Percentiles rank a stretch among this genome's conserved stretches.
Evolutionary conservation across 2,113 vertebrate genomes (phyloP).

Genomic region (Aramus guarauna): DNA sequence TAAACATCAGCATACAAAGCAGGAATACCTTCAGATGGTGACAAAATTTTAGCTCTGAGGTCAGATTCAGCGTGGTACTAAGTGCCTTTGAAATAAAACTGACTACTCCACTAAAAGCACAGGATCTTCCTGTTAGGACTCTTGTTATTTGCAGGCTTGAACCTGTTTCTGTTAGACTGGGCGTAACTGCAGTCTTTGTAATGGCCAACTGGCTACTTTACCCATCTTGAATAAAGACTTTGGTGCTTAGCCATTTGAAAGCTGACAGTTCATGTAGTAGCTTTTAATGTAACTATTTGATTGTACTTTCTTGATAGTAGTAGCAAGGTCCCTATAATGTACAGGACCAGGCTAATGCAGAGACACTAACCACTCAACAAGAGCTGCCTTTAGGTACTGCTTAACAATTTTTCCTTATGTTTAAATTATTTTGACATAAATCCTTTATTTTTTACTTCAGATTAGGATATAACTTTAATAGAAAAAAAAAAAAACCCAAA

Average conservation of each 20-base stretch:
- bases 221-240: not conserved
- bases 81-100: not conserved
- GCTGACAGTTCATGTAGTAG: not conserved
- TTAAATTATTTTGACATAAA: not conserved
- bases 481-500: not conserved
- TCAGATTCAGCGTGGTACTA: not conserved
- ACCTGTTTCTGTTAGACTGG: not conserved
- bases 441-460: not conserved
- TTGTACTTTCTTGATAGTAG: not conserved
- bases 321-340: not conserved
- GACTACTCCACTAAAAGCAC: not conserved
- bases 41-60: not conserved
- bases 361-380: accelerated
- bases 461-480: not conserved
- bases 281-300: not conserved
- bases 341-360: not conserved
- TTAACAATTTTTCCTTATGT: not conserved
- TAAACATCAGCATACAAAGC: not conserved
- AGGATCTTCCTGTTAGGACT: not conserved
- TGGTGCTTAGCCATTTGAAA: not conserved
- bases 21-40: not conserved
- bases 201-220: not conserved
- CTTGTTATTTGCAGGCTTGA: not conserved
- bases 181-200: not conserved
- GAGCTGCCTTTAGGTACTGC: not conserved